phyloP scores from a whole-genome alignment of 2,888 invertebrate genomes.

The Dolichomitus sp. region DNA sequence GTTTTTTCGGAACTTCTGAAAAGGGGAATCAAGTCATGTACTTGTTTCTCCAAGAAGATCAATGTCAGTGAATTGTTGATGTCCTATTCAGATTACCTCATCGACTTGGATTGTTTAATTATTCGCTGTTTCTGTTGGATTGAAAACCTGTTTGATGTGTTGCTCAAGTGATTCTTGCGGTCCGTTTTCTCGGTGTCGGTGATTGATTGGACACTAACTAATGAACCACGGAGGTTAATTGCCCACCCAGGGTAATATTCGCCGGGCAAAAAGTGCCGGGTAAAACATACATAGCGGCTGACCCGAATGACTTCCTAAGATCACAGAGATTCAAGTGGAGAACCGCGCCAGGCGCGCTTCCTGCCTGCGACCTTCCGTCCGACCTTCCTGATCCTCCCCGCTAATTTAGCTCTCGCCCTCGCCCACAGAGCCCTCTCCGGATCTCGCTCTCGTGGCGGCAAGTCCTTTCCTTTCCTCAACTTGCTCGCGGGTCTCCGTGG shows the following conservation, averaged over 20 bases:
- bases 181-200: constrained; percentile 45
- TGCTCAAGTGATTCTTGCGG: background rate
- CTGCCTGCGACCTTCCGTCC: constrained; percentile 75
- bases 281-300: constrained; percentile 62
- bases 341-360: constrained; percentile 73
- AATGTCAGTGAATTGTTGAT: background rate
- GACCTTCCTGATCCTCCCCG: constrained; percentile 67
- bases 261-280: constrained; percentile 60
- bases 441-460: constrained; percentile 58
- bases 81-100: no score
- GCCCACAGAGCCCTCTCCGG: constrained; percentile 61
- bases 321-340: constrained; percentile 76
- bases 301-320: constrained; percentile 76
- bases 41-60: background rate
- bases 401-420: constrained; percentile 75
- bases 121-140: background rate
- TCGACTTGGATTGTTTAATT: constrained; percentile 32
- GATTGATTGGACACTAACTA: constrained; percentile 82
- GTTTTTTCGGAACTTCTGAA: background rate
- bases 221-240: constrained; percentile 78
- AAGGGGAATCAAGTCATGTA: background rate
- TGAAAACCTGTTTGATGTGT: background rate
- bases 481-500: constrained; percentile 13
- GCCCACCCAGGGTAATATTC: constrained; percentile 75
- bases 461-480: constrained; percentile 20